phyloP scores from a whole-genome alignment of 1,140 invertebrate species.

The Melanaphis sacchari region DNA sequence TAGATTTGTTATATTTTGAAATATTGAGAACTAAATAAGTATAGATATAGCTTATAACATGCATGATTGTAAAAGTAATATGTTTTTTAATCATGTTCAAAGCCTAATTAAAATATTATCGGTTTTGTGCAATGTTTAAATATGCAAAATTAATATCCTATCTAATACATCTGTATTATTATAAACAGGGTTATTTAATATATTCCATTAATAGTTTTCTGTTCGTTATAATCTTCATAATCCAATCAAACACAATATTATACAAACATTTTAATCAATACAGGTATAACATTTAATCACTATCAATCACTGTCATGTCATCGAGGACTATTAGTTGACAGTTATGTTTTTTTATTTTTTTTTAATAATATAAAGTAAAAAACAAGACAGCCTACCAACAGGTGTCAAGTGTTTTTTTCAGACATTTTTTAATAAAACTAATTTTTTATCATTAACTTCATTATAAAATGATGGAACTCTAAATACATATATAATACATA shows the following conservation, averaged over 20 bases:
- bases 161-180: background rate
- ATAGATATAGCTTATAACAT: background rate
- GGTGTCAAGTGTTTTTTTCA: background rate
- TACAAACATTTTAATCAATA: background rate
- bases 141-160: background rate
- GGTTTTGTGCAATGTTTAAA: background rate
- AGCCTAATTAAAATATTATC: background rate
- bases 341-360: background rate
- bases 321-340: background rate
- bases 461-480: background rate
- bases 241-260: background rate
- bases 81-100: background rate
- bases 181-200: background rate
- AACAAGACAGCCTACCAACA: background rate
- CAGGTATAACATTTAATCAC: background rate
- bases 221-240: background rate
- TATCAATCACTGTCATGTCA: conserved; percentile 22
- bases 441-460: background rate
- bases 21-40: background rate
- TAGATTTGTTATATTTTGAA: background rate
- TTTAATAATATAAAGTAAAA: background rate
- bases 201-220: conserved; percentile 15
- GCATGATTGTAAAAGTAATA: background rate
- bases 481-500: background rate
- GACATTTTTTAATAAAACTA: background rate